These are phyloP conservation scores for Stegana nigrithorax DNA, from an alignment of 2,888 invertebrate species.

Conservation along the genomic window DNA sequence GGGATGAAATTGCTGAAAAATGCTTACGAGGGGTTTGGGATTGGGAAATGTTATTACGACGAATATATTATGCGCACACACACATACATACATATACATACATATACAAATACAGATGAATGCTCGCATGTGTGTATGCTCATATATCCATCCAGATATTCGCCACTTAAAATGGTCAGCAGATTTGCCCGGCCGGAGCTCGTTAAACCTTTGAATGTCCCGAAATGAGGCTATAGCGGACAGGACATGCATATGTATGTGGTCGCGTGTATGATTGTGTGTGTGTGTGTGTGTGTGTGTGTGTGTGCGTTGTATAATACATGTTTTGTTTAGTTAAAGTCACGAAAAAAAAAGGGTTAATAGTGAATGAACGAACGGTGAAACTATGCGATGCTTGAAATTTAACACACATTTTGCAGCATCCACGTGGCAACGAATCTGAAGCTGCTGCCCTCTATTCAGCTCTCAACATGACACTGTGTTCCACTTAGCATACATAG, in stretches of 20 bases:
- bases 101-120: too few species aligned
- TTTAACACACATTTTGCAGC: conserved; percentile 5
- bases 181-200: conserved; percentile 42
- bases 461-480: too few species aligned
- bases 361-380: conserved; percentile 37
- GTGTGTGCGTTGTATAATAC: not conserved
- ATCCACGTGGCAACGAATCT: not conserved
- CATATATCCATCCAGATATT: too few species aligned
- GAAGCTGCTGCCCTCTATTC: too few species aligned
- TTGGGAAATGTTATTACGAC: conserved; percentile 23
- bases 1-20: conserved; percentile 57
- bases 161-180: conserved; percentile 44
- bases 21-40: conserved; percentile 54
- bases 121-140: too few species aligned
- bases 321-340: conserved; percentile 28
- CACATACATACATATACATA: not conserved
- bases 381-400: conserved; percentile 4
- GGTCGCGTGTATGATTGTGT: too few species aligned
- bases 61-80: conserved; percentile 42
- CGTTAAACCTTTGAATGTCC: conserved; percentile 46
- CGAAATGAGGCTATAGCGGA: conserved; percentile 41
- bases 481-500: not conserved
- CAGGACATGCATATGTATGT: conserved; percentile 25
- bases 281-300: not conserved
- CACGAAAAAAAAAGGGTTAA: conserved; percentile 46